These are phyloP conservation scores for fruit fly (Drosophila melanogaster) DNA, from an alignment of 1,140 invertebrate genomes.

Conservation along the genomic window DNA sequence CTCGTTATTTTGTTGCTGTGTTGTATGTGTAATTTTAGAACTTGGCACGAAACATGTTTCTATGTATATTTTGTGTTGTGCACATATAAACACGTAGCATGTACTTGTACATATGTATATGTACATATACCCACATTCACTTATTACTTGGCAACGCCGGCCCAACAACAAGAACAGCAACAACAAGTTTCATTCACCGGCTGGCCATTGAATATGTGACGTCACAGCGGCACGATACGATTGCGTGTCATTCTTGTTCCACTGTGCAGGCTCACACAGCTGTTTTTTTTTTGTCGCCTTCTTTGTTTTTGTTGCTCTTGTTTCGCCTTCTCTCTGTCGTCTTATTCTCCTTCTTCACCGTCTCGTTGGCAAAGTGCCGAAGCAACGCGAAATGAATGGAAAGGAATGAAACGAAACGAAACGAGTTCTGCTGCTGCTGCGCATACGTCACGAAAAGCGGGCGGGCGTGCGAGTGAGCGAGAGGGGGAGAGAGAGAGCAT, in stretches of 20 bases:
- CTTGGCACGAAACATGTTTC: slow-evolving; percentile 69
- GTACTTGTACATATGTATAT: slow-evolving; percentile 10
- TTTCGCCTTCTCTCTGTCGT: slow-evolving; percentile 19
- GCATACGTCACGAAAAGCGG: slow-evolving; percentile 66
- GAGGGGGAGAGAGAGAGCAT: slow-evolving; percentile 15
- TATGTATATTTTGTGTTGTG: slow-evolving; percentile 33
- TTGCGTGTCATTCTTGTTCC: slow-evolving; percentile 61
- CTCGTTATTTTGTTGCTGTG: slow-evolving; percentile 33
- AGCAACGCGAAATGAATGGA: slow-evolving; percentile 24
- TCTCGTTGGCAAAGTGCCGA: slow-evolving; percentile 60
- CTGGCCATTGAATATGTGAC: slow-evolving; percentile 45
- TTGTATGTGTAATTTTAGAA: slow-evolving; percentile 75
- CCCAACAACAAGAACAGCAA: slow-evolving; percentile 44
- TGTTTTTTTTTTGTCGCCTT: slow-evolving; percentile 15
- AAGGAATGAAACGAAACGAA: slow-evolving; percentile 47
- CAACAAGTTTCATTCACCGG: slow-evolving; percentile 61
- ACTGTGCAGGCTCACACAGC: slow-evolving; percentile 55
- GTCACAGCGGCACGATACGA: slow-evolving; percentile 50
- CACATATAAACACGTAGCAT: not conserved
- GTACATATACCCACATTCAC: slow-evolving; percentile 8
- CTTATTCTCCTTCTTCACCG: not conserved
- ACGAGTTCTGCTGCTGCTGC: slow-evolving; percentile 64
- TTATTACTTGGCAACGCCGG: slow-evolving; percentile 50
- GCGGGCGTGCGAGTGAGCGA: slow-evolving; percentile 1
- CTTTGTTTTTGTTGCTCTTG: slow-evolving; percentile 25